Evolutionary conservation across 92 coral and sea anemone species (phyloP), one percentile per base, ranked within the genome.

Genomic region (Zoanthus sociatus): DNA sequence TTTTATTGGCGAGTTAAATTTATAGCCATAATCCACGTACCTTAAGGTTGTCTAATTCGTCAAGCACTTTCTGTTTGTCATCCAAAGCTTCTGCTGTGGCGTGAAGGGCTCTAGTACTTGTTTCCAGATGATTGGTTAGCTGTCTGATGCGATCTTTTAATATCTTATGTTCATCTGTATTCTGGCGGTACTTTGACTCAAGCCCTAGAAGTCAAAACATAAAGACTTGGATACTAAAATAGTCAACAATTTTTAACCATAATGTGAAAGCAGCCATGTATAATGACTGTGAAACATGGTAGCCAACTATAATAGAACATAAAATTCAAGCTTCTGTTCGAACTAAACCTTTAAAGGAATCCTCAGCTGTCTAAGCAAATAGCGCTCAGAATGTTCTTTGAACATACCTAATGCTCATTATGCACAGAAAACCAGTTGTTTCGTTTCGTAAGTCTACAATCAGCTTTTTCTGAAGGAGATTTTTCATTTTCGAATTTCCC

Each of bases 21-120:
- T n/a, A n/a, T n/a, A 53, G 17, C 32, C 73, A 73, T 73, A 16
- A 9, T 75, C 1, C 67, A 9, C 53, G 2, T 89, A 97, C 99
- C 93, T 95, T 94, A n/a, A 97, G 86, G 50, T 92, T 94, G 61
- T 97, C 97, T 70, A 97, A 87, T 76, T 93, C 98, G 51, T 95
- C 99, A 1, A 97, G 69, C 16, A 97, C 98, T 86, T 92, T 93
- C 74, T 97, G 99, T 44, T 94, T 94, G 76, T 97, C 99, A 67
- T 93, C 97, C 61, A 97, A 73, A 21, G 99, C 99, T 83, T 91
- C 98, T 1, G 98, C 93, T 1, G 96, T 95, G 31, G 94, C 95
- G 84, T 97, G 98, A 20, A 97, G 82, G 18, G 98, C 99, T 70
- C 92, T 83, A 15, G 96, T 90, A 68, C 98, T 95, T 64, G 95